Conservation (phyloP, 1,140 invertebrate species). For the Tetramorium parvispinum region DNA sequence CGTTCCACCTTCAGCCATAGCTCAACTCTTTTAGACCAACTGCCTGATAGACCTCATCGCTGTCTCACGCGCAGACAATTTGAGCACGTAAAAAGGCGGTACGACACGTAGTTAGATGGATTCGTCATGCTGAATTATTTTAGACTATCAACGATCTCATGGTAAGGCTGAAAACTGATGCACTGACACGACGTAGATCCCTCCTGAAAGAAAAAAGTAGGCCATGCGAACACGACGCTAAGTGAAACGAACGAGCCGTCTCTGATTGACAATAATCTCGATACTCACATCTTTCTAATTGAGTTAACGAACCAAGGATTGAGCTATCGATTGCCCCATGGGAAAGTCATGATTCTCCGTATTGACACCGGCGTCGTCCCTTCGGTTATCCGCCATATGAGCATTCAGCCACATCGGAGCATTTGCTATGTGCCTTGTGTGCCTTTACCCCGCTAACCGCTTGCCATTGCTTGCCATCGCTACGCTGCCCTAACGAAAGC, state of each 20-base stretch:
- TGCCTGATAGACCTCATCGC: neutral
- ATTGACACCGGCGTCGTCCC: neutral
- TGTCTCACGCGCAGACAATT: neutral
- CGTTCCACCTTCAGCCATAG: conserved; percentile 83
- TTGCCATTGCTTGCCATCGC: neutral
- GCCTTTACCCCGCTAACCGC: conserved; percentile 4
- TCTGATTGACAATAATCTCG: neutral
- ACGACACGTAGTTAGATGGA: neutral
- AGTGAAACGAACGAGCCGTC: neutral
- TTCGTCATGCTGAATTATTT: neutral
- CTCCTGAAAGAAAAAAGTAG: conserved; percentile 20
- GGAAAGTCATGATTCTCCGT: neutral
- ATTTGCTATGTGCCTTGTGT: conserved; percentile 3
- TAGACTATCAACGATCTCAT: neutral
- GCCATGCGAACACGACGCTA: neutral
- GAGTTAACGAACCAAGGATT: neutral
- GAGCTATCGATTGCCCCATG: conserved; percentile 3
- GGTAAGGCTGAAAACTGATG: neutral
- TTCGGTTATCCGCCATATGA: conserved; percentile 10
- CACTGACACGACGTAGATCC: neutral
- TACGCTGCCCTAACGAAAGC: neutral
- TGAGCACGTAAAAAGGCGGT: neutral
- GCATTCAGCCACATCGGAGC: conserved; percentile 6
- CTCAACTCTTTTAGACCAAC: conserved; percentile 55
- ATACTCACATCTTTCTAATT: conserved; percentile 33